Evolutionary conservation across 2,888 invertebrate species (phyloP).

Genomic region (Pseudococcus longispinus): DNA sequence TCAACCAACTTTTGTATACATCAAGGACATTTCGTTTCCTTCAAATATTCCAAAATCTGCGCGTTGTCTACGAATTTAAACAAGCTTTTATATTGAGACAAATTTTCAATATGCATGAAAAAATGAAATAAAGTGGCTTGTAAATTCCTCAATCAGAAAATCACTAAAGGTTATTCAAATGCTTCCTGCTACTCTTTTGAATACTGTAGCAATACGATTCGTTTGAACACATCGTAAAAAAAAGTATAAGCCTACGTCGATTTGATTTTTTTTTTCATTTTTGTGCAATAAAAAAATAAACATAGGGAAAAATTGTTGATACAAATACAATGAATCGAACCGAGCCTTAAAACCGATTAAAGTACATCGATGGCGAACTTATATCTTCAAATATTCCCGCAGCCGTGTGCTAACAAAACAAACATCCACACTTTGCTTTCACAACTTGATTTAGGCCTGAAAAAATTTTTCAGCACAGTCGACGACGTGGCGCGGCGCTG

Average conservation of each 20-base stretch:
- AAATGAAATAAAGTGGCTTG: no score
- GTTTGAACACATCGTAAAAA: neutral
- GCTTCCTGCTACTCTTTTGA: neutral
- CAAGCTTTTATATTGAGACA: no score
- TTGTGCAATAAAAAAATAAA: neutral
- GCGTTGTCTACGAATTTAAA: no score
- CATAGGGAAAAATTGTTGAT: neutral
- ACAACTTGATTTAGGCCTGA: neutral
- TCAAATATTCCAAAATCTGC: no score
- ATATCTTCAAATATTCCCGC: slow-evolving; percentile 23
- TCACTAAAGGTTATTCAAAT: neutral
- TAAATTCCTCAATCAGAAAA: neutral
- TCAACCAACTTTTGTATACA: no score
- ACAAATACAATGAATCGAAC: neutral
- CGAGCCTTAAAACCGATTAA: slow-evolving; percentile 29
- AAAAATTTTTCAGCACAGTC: neutral
- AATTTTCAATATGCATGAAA: no score
- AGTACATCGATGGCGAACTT: slow-evolving; percentile 6
- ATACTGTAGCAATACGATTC: neutral
- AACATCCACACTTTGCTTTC: slow-evolving; percentile 13
- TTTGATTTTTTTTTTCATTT: neutral
- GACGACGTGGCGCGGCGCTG: neutral
- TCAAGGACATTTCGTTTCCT: no score
- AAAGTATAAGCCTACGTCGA: neutral
- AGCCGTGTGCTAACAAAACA: slow-evolving; percentile 22